phyloP scores from a whole-genome alignment of 2,797 vertebrate species.

The Pipistrellus kuhlii region DNA sequence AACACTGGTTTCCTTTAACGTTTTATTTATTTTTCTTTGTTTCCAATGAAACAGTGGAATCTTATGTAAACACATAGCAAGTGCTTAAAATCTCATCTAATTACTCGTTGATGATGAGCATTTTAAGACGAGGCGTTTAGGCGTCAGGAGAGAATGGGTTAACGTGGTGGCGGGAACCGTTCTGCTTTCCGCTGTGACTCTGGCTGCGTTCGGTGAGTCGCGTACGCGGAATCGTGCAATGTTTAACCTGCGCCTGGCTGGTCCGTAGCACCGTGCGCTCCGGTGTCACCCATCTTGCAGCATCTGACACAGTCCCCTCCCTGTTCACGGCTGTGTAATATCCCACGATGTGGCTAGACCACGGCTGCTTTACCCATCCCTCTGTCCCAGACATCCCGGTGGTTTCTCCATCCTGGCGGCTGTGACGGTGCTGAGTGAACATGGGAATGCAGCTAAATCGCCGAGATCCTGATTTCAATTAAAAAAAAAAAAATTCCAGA shows the following conservation, averaged over 20 bases:
- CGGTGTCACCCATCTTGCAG: background rate
- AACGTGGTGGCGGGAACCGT: background rate
- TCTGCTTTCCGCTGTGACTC: background rate
- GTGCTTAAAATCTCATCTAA: no score
- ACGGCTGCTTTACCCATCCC: background rate
- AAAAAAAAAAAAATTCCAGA: background rate
- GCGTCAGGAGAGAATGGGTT: no score
- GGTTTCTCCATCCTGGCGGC: background rate
- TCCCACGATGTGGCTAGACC: background rate
- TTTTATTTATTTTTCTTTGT: no score
- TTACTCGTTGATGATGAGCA: no score
- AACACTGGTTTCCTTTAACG: no score
- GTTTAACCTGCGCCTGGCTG: background rate
- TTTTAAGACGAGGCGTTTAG: no score
- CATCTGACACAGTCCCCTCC: background rate
- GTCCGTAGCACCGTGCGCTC: background rate
- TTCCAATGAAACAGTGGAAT: no score
- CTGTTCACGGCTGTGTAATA: background rate
- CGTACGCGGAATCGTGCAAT: background rate
- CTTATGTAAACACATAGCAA: no score
- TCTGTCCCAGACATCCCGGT: no score
- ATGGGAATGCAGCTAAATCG: background rate
- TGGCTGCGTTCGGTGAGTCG: background rate
- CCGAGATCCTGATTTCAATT: background rate
- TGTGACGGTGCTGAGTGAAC: background rate